These are phyloP conservation scores for Schlechtendalia chinensis DNA, from an alignment of 1,140 invertebrate species.

Conservation along the genomic window DNA sequence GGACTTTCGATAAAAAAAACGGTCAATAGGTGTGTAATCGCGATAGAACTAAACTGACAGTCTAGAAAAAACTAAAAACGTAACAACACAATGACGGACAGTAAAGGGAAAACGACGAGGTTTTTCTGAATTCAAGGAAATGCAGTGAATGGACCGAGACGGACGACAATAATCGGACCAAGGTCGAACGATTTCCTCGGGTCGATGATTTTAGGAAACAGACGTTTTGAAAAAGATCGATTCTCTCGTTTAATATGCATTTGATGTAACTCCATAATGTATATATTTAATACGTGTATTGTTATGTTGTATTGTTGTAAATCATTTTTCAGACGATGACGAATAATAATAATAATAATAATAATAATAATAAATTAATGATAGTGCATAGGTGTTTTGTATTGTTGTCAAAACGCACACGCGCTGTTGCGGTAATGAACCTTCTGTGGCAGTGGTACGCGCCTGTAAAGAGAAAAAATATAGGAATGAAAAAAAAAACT, in stretches of 20 bases:
- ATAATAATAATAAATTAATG: too few relatives aligned
- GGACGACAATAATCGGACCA: constrained; percentile 62
- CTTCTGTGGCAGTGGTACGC: too few relatives aligned
- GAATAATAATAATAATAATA: background rate
- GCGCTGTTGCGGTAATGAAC: background rate
- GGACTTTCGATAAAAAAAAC: background rate
- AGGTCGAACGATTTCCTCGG: constrained; percentile 53
- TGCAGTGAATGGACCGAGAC: constrained; percentile 55
- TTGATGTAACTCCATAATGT: background rate
- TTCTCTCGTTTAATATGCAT: too few relatives aligned
- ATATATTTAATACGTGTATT: background rate
- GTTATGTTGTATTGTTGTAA: background rate
- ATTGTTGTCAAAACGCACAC: background rate
- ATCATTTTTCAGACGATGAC: background rate
- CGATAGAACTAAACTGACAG: background rate
- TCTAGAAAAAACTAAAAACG: background rate
- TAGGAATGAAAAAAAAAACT: background rate
- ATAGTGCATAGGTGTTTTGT: background rate
- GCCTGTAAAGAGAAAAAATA: background rate
- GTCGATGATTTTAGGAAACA: constrained; percentile 27
- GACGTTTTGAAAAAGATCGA: background rate
- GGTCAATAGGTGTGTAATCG: background rate
- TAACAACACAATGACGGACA: too few relatives aligned
- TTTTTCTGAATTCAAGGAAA: constrained; percentile 13
- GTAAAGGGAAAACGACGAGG: constrained; percentile 20